Evolutionary conservation across 1,140 invertebrate genomes (phyloP).

Genomic region (Rhopalosiphum padi): DNA sequence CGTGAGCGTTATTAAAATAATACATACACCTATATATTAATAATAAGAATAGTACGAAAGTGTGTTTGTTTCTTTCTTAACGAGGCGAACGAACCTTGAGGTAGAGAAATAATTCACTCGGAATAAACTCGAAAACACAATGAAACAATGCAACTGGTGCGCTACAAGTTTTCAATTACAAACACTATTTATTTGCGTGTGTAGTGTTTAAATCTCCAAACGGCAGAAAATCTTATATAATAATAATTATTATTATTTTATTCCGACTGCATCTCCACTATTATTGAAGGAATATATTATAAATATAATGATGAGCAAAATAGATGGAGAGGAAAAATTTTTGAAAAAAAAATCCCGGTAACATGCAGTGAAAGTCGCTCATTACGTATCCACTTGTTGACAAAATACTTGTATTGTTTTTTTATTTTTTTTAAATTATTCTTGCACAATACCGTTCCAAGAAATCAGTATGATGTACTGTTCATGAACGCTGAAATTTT

Average conservation of each 20-base stretch:
- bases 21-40: constrained; percentile 5
- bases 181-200: neutral
- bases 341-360: neutral
- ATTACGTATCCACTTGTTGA: too few relatives aligned
- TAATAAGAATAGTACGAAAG: neutral
- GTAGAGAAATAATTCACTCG: neutral
- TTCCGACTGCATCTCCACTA: neutral
- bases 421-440: neutral
- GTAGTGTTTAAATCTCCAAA: neutral
- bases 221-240: neutral
- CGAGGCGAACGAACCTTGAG: constrained; percentile 30
- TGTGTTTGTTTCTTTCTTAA: constrained; percentile 17
- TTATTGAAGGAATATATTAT: neutral
- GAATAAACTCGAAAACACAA: neutral
- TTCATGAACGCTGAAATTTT: neutral
- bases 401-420: too few relatives aligned
- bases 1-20: constrained; percentile 45
- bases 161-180: neutral
- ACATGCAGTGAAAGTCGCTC: neutral
- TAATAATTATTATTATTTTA: neutral
- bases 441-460: neutral
- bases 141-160: neutral
- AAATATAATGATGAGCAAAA: neutral
- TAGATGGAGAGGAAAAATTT: neutral
- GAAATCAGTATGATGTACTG: neutral